These are phyloP conservation scores for Ictalurus furcatus DNA, from an alignment of 2,113 vertebrate genomes.

Conservation along the genomic window DNA sequence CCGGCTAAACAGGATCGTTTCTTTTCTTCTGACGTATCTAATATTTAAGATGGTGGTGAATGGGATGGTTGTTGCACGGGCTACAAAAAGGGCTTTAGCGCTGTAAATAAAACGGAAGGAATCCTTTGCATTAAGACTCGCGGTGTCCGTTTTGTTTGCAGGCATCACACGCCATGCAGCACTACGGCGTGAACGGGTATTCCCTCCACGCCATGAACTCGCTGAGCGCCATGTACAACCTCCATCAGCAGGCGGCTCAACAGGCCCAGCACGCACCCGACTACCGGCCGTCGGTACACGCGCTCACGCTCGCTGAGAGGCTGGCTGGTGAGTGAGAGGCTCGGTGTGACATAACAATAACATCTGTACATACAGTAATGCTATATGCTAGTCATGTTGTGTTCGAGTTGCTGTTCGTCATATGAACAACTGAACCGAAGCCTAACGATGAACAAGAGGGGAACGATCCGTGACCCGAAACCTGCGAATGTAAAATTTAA, in stretches of 20 bases:
- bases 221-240: slow-evolving; percentile 98
- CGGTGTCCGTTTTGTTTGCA: not conserved
- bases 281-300: slow-evolving; percentile 94
- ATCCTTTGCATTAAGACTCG: not conserved
- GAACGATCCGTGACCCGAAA: not conserved
- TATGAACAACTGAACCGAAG: not conserved
- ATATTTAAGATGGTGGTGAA: not conserved
- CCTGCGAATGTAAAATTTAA: not conserved
- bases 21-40: no score
- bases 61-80: not conserved
- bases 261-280: slow-evolving; percentile 94
- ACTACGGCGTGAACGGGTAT: slow-evolving; percentile 97
- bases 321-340: slow-evolving; percentile 90
- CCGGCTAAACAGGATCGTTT: not conserved
- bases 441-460: not conserved
- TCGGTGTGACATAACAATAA: not conserved
- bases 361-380: not conserved
- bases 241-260: slow-evolving; percentile 98
- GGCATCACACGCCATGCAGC: slow-evolving; percentile 82
- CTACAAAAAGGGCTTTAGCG: not conserved
- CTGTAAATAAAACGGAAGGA: not conserved
- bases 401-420: not conserved
- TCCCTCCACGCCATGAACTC: slow-evolving; percentile 98
- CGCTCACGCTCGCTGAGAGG: slow-evolving; percentile 95
- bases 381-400: no score